A percentile compares a stretch with the other conserved stretches of the same genome.
Conservation (phyloP, 2,113 vertebrate genomes). For the Etheostoma spectabile region DNA sequence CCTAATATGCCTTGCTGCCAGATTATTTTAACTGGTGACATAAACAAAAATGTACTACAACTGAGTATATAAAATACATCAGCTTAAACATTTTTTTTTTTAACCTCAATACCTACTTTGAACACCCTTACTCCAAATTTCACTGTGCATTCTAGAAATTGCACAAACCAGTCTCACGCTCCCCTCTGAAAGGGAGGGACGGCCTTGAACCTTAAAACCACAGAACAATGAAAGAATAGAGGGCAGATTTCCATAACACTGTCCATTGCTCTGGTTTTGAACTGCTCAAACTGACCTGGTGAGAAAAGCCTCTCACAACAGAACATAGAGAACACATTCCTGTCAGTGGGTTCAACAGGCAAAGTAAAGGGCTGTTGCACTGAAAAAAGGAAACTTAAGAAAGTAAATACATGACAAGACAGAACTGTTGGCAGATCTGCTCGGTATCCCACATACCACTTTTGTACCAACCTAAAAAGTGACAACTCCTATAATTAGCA, state of each 20-base stretch:
- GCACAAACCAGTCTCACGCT: conserved; percentile 57
- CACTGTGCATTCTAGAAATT: conserved; percentile 51
- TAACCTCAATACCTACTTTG: conserved; percentile 19
- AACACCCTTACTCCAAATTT: conserved; percentile 38
- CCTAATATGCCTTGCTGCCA: no score
- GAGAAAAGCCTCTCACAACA: conserved; percentile 53
- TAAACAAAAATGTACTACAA: neutral
- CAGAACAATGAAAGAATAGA: conserved; percentile 75
- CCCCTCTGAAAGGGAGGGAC: conserved; percentile 32
- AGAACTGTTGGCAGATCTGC: neutral
- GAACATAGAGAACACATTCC: conserved; percentile 8
- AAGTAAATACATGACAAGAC: conserved; percentile 26
- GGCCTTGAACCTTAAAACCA: conserved; percentile 48
- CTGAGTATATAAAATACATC: neutral
- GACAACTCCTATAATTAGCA: conserved; percentile 45
- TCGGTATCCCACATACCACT: conserved; percentile 21
- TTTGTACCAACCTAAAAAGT: conserved; percentile 16
- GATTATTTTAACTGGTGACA: neutral
- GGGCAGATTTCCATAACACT: conserved; percentile 77
- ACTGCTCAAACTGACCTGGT: conserved; percentile 55
- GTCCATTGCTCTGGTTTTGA: conserved; percentile 52
- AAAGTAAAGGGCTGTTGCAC: neutral
- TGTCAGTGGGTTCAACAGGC: conserved; percentile 20
- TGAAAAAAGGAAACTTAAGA: conserved; percentile 29
- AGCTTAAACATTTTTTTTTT: neutral